A percentile compares a stretch with the other conserved stretches of the same genome.
phyloP scores from a whole-genome alignment of 2,113 vertebrate genomes.

The Panurus biarmicus region DNA sequence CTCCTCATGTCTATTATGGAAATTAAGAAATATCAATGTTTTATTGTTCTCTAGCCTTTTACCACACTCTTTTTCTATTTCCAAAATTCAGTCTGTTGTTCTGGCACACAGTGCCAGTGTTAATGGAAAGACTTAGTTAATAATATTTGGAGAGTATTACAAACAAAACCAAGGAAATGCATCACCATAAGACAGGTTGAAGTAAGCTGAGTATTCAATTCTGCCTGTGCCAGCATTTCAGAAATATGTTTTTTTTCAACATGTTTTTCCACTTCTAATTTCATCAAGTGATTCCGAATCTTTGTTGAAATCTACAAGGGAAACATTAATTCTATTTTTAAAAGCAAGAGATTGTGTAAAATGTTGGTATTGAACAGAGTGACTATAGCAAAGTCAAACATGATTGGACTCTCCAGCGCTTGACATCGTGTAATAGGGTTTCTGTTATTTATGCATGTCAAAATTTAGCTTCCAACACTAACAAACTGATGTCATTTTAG shows the following conservation, averaged over 20 bases:
- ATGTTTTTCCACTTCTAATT: not conserved
- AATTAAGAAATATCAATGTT: conserved; percentile 1
- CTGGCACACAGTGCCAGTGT: not conserved
- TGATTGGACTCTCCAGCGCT: not conserved
- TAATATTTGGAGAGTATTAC: not conserved
- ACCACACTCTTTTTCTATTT: conserved; percentile 1
- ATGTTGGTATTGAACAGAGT: not conserved
- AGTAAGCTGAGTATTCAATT: not conserved
- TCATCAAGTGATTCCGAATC: not conserved
- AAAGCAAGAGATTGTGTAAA: not conserved
- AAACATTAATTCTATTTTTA: not conserved
- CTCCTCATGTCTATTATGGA: not conserved
- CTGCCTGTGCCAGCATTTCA: not conserved
- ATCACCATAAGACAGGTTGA: not conserved
- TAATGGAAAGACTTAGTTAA: conserved; percentile 25
- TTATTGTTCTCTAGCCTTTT: conserved; percentile 9
- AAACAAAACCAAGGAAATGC: conserved; percentile 3
- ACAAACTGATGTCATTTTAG: not conserved
- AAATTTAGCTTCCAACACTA: not conserved
- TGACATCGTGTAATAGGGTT: not conserved
- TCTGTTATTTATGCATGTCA: not conserved
- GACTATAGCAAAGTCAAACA: not conserved
- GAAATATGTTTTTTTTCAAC: not conserved
- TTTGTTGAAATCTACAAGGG: not conserved
- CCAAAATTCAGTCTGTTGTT: not conserved